phyloP scores from a whole-genome alignment of 2,797 vertebrate species.

The Odontamblyopus lacepedii region DNA sequence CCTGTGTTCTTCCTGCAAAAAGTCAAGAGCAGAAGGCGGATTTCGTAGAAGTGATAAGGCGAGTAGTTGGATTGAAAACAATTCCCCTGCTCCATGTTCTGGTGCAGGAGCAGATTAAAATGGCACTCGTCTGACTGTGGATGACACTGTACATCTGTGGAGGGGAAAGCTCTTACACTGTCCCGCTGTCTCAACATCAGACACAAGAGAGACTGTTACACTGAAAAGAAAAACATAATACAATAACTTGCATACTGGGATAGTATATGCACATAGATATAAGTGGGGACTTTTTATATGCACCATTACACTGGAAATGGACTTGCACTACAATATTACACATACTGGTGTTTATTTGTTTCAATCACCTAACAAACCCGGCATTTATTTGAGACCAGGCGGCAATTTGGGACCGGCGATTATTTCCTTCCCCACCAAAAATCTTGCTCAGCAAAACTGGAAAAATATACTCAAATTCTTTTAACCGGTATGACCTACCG shows the following conservation, averaged over 20 bases:
- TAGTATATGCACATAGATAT: background rate
- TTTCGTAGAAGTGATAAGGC: slow-evolving; percentile 7
- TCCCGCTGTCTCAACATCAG: background rate
- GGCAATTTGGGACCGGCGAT: too few species aligned
- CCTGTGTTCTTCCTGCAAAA: background rate
- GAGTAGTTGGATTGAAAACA: slow-evolving; percentile 10
- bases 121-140: slow-evolving; percentile 9
- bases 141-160: slow-evolving; percentile 43
- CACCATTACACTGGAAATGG: too few species aligned
- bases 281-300: background rate
- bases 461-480: too few species aligned
- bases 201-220: background rate
- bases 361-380: too few species aligned
- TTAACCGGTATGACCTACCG: too few species aligned
- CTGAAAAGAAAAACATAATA: background rate
- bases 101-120: background rate
- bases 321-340: too few species aligned
- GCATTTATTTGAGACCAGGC: too few species aligned
- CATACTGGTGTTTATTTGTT: too few species aligned
- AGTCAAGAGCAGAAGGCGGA: background rate
- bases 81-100: slow-evolving; percentile 7
- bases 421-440: too few species aligned
- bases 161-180: slow-evolving; percentile 13
- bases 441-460: too few species aligned
- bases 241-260: background rate